These are phyloP conservation scores for Actias luna DNA, from an alignment of 2,888 invertebrate species.

Conservation along the genomic window DNA sequence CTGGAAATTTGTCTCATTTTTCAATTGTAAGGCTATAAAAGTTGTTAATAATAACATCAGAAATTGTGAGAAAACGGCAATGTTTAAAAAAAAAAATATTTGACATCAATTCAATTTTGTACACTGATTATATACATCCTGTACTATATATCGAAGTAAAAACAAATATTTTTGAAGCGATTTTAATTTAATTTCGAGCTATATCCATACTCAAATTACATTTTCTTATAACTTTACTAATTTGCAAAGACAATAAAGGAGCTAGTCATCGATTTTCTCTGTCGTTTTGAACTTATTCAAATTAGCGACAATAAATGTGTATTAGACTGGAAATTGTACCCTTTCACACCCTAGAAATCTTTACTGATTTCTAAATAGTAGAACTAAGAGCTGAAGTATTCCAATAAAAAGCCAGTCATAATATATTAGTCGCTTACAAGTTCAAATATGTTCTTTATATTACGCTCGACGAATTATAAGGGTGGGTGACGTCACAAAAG, in stretches of 20 bases:
- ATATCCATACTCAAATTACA: background rate
- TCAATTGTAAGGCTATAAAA: no score
- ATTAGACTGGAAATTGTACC: background rate
- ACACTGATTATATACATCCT: no score
- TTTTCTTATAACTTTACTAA: background rate
- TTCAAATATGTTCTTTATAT: slow-evolving; percentile 12
- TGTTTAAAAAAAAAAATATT: no score
- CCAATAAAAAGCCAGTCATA: slow-evolving; percentile 12
- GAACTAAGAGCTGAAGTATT: slow-evolving; percentile 7
- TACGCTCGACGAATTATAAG: slow-evolving; percentile 18
- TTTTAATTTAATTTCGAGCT: no score
- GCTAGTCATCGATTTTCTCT: background rate
- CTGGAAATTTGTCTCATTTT: no score
- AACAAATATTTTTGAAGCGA: no score
- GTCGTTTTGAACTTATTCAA: background rate
- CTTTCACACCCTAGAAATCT: slow-evolving; percentile 1
- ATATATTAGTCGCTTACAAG: slow-evolving; percentile 17
- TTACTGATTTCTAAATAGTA: slow-evolving; percentile 14
- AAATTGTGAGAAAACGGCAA: no score
- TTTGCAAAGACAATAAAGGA: background rate
- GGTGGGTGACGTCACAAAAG: slow-evolving; percentile 36
- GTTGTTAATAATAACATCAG: no score
- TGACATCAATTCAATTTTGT: no score
- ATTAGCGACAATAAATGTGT: background rate
- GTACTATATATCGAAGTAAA: no score